Evolutionary conservation across 2,888 invertebrate genomes (phyloP).

Genomic region (Rhyacophila evoluta): DNA sequence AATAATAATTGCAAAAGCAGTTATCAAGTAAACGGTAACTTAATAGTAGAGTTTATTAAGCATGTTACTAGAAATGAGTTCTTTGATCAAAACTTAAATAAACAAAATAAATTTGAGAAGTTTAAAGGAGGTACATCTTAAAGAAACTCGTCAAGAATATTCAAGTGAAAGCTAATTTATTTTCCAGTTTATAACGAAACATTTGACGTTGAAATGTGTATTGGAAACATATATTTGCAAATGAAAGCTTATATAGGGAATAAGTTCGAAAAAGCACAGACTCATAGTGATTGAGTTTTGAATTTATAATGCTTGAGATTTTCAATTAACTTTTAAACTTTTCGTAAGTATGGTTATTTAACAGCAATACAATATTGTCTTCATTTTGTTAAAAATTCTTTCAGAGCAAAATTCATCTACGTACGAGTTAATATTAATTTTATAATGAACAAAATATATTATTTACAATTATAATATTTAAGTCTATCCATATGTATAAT

Average conservation of each 20-base stretch:
- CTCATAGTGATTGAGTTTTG: slow-evolving; percentile 38
- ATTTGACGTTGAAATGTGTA: slow-evolving; percentile 17
- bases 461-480: no score
- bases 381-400: background rate
- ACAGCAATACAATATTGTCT: background rate
- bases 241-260: slow-evolving; percentile 19
- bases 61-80: slow-evolving; percentile 9
- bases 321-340: slow-evolving; percentile 14
- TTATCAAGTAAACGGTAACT: background rate
- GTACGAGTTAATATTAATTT: no score
- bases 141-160: background rate
- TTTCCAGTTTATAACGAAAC: slow-evolving; percentile 13
- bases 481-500: no score
- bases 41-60: background rate
- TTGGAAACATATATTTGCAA: slow-evolving; percentile 2
- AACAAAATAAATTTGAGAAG: slow-evolving; percentile 32
- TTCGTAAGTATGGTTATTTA: slow-evolving; percentile 7
- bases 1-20: background rate
- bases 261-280: slow-evolving; percentile 19
- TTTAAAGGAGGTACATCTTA: background rate
- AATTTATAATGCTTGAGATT: slow-evolving; percentile 31
- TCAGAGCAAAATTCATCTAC: background rate
- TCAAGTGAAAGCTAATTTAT: slow-evolving; percentile 20
- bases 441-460: no score
- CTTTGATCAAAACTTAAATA: slow-evolving; percentile 39